A percentile compares a stretch with the other conserved stretches of the same genome.
phyloP scores from a whole-genome alignment of 2,797 vertebrate genomes.

The Ibycter americanus region DNA sequence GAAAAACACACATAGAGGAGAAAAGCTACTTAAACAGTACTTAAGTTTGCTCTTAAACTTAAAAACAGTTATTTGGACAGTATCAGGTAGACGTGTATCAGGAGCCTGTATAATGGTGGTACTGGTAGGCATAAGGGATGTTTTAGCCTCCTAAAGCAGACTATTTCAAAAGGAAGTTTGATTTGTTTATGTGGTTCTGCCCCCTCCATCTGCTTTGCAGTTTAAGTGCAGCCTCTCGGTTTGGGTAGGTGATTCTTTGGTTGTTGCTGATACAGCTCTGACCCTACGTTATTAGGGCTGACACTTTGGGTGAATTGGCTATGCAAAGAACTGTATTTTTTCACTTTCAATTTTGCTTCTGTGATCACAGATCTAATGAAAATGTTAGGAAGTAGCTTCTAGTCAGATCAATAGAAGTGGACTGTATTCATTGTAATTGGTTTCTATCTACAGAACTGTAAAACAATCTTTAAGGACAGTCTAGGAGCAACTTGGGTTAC shows the following conservation, averaged over 20 bases:
- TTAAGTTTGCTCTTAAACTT: neutral
- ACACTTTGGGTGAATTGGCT: neutral
- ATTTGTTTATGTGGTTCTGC: neutral
- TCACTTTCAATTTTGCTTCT: neutral
- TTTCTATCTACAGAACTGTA: conserved; percentile 42
- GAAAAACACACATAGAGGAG: neutral
- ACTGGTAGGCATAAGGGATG: neutral
- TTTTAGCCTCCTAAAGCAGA: neutral
- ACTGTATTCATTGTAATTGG: neutral
- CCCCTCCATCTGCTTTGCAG: neutral
- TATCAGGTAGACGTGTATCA: neutral
- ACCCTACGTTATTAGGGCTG: neutral
- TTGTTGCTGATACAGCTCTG: neutral
- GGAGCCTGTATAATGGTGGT: neutral
- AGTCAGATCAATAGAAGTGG: neutral
- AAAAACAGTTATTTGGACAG: neutral
- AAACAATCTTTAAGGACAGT: neutral
- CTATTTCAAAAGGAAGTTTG: neutral
- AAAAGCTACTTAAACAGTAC: neutral
- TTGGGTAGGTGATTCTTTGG: neutral
- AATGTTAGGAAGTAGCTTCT: conserved; percentile 10
- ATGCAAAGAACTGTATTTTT: neutral
- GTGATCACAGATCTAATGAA: conserved; percentile 2
- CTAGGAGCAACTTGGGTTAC: neutral
- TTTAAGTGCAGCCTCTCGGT: neutral